A percentile compares a stretch with the other conserved stretches of the same genome.
These are phyloP conservation scores for Fukomys damarensis DNA, from an alignment of 2,113 vertebrate species.

Conservation along the genomic window DNA sequence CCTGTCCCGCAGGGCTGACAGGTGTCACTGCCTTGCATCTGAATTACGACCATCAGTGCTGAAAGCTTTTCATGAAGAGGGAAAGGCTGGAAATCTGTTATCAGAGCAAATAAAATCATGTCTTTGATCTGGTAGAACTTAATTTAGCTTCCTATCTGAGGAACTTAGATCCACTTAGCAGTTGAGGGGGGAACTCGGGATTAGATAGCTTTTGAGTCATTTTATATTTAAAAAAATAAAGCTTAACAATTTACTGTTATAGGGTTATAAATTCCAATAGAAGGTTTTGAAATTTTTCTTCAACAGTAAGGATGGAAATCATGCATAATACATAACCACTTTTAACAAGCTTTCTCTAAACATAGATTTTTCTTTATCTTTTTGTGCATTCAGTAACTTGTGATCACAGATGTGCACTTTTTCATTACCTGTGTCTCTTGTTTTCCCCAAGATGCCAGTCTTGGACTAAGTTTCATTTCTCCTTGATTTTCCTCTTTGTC, in stretches of 20 bases:
- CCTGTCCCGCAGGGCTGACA: background rate
- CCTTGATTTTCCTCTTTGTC: slow-evolving; percentile 21
- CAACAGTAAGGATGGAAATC: background rate
- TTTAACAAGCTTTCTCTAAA: background rate
- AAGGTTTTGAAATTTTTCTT: background rate
- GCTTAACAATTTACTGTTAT: background rate
- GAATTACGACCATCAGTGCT: background rate
- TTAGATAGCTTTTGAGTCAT: background rate
- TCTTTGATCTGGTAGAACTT: slow-evolving; percentile 17
- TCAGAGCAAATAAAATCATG: background rate
- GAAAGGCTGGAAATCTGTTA: background rate
- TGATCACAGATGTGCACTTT: background rate
- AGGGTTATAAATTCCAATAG: background rate
- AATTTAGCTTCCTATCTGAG: background rate
- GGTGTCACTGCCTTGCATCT: background rate
- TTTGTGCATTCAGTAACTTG: background rate
- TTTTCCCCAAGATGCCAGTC: background rate
- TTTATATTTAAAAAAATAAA: slow-evolving; percentile 17
- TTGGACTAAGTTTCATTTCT: slow-evolving; percentile 14
- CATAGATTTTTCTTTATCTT: background rate
- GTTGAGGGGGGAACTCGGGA: background rate
- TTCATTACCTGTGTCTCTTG: background rate
- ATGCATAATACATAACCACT: background rate
- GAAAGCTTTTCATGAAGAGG: background rate
- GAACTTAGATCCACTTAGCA: background rate